Conservation (phyloP, 2,888 invertebrate species). For the Protodeltote pygarga region DNA sequence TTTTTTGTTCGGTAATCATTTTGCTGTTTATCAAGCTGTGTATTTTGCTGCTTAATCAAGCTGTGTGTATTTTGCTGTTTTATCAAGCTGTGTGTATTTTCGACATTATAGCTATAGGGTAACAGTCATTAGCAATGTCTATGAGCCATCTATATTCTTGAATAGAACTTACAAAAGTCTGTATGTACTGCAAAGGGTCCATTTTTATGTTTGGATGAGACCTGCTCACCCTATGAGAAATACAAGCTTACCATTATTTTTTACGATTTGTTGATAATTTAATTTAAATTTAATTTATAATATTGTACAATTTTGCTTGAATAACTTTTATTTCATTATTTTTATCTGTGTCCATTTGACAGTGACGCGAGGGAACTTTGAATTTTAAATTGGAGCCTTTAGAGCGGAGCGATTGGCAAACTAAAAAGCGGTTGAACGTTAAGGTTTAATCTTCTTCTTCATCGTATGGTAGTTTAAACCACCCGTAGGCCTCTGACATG, state of each 20-base stretch:
- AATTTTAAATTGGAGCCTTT: slow-evolving; percentile 10
- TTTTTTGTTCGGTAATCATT: too few species aligned
- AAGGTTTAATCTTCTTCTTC: slow-evolving; percentile 10
- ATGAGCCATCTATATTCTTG: slow-evolving; percentile 74
- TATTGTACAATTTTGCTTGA: slow-evolving; percentile 21
- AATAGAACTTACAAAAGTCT: slow-evolving; percentile 62
- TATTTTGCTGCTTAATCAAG: too few species aligned
- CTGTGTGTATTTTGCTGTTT: background rate
- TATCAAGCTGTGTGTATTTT: slow-evolving; percentile 69
- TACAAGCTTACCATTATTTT: slow-evolving; percentile 31
- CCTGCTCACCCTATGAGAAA: slow-evolving; percentile 22
- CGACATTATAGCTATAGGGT: slow-evolving; percentile 72
- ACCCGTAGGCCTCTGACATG: too few species aligned
- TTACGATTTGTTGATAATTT: slow-evolving; percentile 4
- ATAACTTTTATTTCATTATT: slow-evolving; percentile 35
- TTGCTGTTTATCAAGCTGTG: too few species aligned
- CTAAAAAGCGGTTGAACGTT: slow-evolving; percentile 23
- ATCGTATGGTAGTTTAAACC: too few species aligned
- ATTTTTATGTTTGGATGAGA: slow-evolving; percentile 50
- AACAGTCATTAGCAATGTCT: slow-evolving; percentile 71
- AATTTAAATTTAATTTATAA: slow-evolving; percentile 12
- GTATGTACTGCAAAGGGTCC: slow-evolving; percentile 68
- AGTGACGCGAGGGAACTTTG: slow-evolving; percentile 11
- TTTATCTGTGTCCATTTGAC: slow-evolving; percentile 28
- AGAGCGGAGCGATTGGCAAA: background rate